phyloP scores from a whole-genome alignment of 2,113 vertebrate genomes.

The Nansenia antarctica region DNA sequence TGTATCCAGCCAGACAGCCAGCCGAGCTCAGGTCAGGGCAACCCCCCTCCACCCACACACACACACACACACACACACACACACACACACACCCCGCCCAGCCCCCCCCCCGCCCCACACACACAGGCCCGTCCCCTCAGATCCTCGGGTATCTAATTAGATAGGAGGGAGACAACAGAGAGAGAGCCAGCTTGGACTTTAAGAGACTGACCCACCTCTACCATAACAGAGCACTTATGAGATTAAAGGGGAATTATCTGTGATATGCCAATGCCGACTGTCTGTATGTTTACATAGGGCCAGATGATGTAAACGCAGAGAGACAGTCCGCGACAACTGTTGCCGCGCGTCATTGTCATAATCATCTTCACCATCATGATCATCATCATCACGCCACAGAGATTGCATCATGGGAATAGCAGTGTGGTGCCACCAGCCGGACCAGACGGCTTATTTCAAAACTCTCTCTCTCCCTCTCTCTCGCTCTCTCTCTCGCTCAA shows the following conservation, averaged over 20 bases:
- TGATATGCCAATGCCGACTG: constrained; percentile 57
- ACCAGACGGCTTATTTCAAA: not conserved
- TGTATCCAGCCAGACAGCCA: not conserved
- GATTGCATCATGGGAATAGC: constrained; percentile 27
- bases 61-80: too few relatives aligned
- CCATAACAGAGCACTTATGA: constrained; percentile 62
- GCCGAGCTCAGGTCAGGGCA: not conserved
- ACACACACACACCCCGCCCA: too few relatives aligned
- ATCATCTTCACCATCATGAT: constrained; percentile 37
- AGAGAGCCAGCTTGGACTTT: constrained; percentile 47
- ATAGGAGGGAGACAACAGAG: constrained; percentile 6
- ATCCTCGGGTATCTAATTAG: not conserved
- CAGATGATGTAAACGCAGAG: constrained; percentile 35
- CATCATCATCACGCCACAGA: constrained; percentile 40
- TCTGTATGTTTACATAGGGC: constrained; percentile 47
- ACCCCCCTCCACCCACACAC: too few relatives aligned
- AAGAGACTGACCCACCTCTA: constrained; percentile 58
- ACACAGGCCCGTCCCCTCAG: not conserved
- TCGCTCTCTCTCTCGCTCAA: not conserved
- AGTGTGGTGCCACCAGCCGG: not conserved
- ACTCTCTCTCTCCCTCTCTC: not conserved
- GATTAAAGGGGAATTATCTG: constrained; percentile 78
- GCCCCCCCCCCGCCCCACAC: too few relatives aligned
- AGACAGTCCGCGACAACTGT: constrained; percentile 35
- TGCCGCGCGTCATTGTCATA: constrained; percentile 27